Evolutionary conservation across 2,113 vertebrate species (phyloP).

Genomic region (Heterochromis multidens): DNA sequence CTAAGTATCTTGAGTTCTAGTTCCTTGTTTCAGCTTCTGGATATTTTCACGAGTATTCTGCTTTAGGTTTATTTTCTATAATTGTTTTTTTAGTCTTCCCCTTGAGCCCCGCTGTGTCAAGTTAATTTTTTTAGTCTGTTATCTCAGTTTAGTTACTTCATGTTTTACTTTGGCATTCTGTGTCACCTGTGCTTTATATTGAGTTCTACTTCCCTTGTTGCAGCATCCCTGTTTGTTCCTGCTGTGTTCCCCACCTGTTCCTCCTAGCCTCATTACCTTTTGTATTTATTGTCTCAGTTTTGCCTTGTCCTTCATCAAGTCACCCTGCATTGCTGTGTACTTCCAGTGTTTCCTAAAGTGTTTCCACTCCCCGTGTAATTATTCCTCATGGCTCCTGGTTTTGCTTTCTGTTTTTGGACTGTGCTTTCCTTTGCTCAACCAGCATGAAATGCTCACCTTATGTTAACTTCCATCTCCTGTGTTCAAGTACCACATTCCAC

Average conservation of each 20-base stretch:
- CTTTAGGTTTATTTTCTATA: too few relatives aligned
- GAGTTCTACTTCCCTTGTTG: not conserved
- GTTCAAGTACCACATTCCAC: too few relatives aligned
- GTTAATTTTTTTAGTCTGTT: too few relatives aligned
- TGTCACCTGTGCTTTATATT: not conserved
- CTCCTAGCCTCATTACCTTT: not conserved
- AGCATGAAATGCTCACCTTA: too few relatives aligned
- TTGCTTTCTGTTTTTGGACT: too few relatives aligned
- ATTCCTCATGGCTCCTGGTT: not conserved
- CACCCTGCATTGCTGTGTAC: not conserved
- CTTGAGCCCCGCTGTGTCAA: too few relatives aligned
- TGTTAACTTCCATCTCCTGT: too few relatives aligned
- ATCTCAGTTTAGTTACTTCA: too few relatives aligned
- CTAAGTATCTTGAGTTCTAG: not conserved
- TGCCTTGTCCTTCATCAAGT: not conserved
- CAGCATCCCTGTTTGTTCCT: not conserved
- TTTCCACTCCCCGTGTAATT: not conserved
- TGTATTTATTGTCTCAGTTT: too few relatives aligned
- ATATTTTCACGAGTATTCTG: too few relatives aligned
- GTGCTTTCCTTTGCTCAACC: too few relatives aligned
- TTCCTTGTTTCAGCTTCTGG: not conserved
- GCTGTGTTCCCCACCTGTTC: not conserved
- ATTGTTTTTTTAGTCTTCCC: too few relatives aligned
- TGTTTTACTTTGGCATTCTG: not conserved
- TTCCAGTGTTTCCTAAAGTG: not conserved